Percentiles rank a stretch among this genome's conserved stretches.
Conservation (phyloP, 2,888 invertebrate genomes). For the Apotomis betuletana region DNA sequence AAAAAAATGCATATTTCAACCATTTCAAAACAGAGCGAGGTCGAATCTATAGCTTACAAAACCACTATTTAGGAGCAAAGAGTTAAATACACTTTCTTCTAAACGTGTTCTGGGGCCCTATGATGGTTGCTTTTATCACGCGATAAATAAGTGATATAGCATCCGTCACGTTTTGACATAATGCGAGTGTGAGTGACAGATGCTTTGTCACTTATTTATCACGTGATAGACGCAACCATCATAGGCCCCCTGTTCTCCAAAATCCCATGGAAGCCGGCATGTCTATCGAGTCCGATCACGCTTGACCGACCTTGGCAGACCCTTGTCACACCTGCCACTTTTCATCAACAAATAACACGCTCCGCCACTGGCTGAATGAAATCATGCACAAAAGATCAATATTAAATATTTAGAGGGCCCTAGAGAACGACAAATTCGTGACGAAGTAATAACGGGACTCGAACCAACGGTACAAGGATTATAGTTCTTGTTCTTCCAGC, state of each 20-base stretch:
- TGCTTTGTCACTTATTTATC: too few species aligned
- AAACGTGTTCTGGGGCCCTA: too few species aligned
- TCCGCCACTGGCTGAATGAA: constrained; percentile 43
- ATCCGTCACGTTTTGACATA: too few species aligned
- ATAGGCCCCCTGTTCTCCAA: too few species aligned
- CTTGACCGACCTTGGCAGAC: constrained; percentile 23
- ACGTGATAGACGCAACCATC: too few species aligned
- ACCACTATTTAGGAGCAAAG: background rate
- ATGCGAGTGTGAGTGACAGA: too few species aligned
- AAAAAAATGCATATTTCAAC: too few species aligned
- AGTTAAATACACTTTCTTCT: background rate
- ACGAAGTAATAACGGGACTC: background rate
- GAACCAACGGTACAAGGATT: background rate
- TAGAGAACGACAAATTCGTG: constrained; percentile 6
- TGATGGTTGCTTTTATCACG: too few species aligned
- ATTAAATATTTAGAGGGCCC: constrained; percentile 22
- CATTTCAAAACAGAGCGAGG: too few species aligned
- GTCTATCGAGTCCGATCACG: constrained; percentile 49
- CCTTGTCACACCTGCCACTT: constrained; percentile 57
- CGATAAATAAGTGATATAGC: too few species aligned
- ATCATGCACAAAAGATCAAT: constrained; percentile 34
- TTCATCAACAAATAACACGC: constrained; percentile 58
- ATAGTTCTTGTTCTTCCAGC: background rate
- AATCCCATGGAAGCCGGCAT: constrained; percentile 17
- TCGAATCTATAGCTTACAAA: background rate